Evolutionary conservation across 1,140 invertebrate genomes (phyloP), one percentile per base, ranked within the genome.

Genomic region (Meloidogyne floridensis): DNA sequence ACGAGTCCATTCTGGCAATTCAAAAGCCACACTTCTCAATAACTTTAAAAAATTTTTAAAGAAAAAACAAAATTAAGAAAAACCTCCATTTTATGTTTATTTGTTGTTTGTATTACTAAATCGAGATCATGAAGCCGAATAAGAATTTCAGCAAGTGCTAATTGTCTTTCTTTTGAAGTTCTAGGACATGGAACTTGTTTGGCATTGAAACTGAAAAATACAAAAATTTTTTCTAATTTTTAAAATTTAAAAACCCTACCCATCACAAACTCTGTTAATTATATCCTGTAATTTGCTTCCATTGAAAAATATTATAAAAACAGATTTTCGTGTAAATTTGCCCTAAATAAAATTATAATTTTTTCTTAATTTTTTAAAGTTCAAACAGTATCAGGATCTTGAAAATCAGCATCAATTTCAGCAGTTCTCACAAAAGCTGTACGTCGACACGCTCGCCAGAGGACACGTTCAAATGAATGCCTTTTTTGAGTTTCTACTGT

Each of bases 251-350:
- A 47, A 18, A 80, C 90, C 32, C 83, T 87, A 98, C 80, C 96
- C 97, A 81, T 95, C 94, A 91, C 96, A 98, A 54, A 98, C 97
- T 91, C 98, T 98, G 91, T 97, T 97, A 43, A 98, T 96, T 84
- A 96, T 93, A 32, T 93, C 93, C 91, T 97, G 98, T 56, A 98
- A 91, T 89, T 98, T 95, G 90, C 98, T 96, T 80, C 97, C 97
- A 95, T 98, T 97, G 93, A 98, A 99, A 92, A 98, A 98, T 80
- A 96, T 95, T 77, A 98, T 96, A 91, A 98, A 98, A 2, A 98
- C 96, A 15, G 94, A 95, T 91, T 98, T 98, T 91, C 94, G 94
- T 69, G 96, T 94, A 90, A 94, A 93, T 90, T 97, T 95, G 20
- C 95, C 95, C 94, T 96, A 32, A 32, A 51, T 3, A 69, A 54